Conservation (phyloP, 2,797 vertebrate species). For the Poecilia picta region DNA sequence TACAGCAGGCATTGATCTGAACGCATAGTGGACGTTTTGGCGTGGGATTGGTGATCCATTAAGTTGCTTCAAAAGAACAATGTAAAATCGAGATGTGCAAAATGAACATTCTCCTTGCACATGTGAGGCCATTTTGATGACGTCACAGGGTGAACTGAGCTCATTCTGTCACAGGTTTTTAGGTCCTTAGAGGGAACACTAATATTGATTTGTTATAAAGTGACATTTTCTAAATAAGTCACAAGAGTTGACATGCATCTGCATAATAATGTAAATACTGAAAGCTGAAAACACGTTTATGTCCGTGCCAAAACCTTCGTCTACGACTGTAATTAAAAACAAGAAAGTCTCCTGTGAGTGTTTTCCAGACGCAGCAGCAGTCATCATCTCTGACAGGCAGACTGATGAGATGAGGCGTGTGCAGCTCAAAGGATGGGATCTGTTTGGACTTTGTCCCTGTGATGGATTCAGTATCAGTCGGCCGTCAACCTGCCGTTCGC, state of each 20-base stretch:
- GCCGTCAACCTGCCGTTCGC: constrained; percentile 15
- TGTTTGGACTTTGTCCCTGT: constrained; percentile 42
- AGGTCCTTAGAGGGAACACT: background rate
- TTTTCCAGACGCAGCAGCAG: constrained; percentile 6
- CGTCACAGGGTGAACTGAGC: background rate
- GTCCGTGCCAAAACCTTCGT: background rate
- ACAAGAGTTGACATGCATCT: background rate
- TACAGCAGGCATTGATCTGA: background rate
- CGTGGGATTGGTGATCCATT: background rate
- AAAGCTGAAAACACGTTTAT: background rate
- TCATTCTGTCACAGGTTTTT: background rate
- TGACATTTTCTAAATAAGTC: background rate
- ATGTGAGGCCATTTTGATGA: background rate
- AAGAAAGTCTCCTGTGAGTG: background rate
- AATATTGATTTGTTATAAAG: background rate
- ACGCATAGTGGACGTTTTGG: background rate
- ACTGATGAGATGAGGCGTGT: constrained; percentile 39
- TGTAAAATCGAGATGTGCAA: background rate
- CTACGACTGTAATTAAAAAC: background rate
- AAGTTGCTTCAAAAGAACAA: background rate
- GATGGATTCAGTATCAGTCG: constrained; percentile 32
- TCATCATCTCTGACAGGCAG: constrained; percentile 33
- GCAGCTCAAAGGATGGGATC: constrained; percentile 56
- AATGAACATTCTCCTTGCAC: background rate
- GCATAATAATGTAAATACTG: background rate